Evolutionary conservation across 2,888 invertebrate genomes (phyloP), one percentile per base, ranked within the genome.

Genomic region (Drosophila niveifrons): DNA sequence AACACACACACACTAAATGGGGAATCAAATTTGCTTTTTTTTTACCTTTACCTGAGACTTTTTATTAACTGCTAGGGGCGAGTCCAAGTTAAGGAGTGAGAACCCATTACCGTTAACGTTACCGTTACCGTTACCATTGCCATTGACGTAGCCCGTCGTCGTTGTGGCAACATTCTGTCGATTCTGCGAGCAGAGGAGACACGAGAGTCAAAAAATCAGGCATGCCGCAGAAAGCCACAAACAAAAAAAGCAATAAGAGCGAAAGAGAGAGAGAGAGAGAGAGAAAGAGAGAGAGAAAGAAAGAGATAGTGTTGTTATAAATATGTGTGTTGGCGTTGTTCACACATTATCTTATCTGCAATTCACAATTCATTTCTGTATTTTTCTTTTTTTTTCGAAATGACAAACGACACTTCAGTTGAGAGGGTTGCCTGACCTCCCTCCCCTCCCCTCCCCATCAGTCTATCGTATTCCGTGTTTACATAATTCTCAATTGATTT

Each of bases 141-240:
- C 87, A 56, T 91, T 89, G 72, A 92, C 92, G 84, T 90, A 91
- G 74, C 82, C 58, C 69, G 90, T 90, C 67, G 92, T 89, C 67
- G 92, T 89, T 76, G 92, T 90, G 80, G 91, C 87, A 88, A 92
- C 90, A 91, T 92, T 92, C 90, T 91, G 90, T 78, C 90, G 92
- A 82, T 90, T 92, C 92, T 92, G 51, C 56, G 41, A 66, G 53
- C 64, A 74, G 62, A 70, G 29, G 29, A 72, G 55, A 57, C 15
- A 61, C 23, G 23, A 23, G 50, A 57, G 46, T 31, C 39, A 13
- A 6, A 13, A 6, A 39, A 13, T 39, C 15, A 48, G 39, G 56
- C 44, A 70, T 36, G 63, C 44, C 59, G 67, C 71, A 73, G 41
- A 69, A 51, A 23, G 6, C 23, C 41, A 71, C 34, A 56, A n/a